phyloP scores from a whole-genome alignment of 1,140 invertebrate genomes.

The Diorhabda carinulata region DNA sequence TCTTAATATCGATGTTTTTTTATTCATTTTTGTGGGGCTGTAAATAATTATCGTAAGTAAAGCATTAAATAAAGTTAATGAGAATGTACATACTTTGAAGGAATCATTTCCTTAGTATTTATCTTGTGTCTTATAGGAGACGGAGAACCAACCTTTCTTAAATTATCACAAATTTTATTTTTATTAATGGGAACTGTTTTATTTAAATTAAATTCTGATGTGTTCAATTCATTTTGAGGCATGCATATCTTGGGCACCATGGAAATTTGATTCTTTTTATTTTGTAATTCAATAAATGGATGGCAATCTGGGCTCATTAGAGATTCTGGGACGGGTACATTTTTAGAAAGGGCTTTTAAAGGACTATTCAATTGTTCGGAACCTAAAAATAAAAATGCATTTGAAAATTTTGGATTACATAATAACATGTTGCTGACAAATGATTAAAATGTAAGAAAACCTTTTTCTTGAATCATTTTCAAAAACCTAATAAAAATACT shows the following conservation, averaged over 20 bases:
- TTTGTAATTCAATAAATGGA: constrained; percentile 44
- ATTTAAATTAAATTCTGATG: constrained; percentile 49
- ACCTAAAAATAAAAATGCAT: constrained; percentile 28
- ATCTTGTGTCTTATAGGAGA: constrained; percentile 30
- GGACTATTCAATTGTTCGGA: constrained; percentile 55
- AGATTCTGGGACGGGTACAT: constrained; percentile 80
- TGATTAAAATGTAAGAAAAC: no score
- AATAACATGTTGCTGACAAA: no score
- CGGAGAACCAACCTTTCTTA: constrained; percentile 24
- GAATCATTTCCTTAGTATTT: constrained; percentile 4
- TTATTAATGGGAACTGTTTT: constrained; percentile 7
- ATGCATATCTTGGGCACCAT: constrained; percentile 13
- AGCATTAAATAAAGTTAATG: constrained; percentile 7
- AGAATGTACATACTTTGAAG: constrained; percentile 18
- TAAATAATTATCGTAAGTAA: constrained; percentile 3
- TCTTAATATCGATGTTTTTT: constrained; percentile 33
- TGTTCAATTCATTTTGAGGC: constrained; percentile 20
- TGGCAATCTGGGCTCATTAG: constrained; percentile 79
- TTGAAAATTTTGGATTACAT: no score
- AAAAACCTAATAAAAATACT: no score
- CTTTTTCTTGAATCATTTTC: no score
- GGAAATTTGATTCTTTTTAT: neutral
- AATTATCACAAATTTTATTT: neutral
- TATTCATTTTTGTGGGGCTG: constrained; percentile 18
- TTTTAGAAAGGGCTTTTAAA: constrained; percentile 73